A percentile compares a stretch with the other conserved stretches of the same genome.
Conservation (phyloP, 2,113 vertebrate genomes). For the Pardalotus punctatus region DNA sequence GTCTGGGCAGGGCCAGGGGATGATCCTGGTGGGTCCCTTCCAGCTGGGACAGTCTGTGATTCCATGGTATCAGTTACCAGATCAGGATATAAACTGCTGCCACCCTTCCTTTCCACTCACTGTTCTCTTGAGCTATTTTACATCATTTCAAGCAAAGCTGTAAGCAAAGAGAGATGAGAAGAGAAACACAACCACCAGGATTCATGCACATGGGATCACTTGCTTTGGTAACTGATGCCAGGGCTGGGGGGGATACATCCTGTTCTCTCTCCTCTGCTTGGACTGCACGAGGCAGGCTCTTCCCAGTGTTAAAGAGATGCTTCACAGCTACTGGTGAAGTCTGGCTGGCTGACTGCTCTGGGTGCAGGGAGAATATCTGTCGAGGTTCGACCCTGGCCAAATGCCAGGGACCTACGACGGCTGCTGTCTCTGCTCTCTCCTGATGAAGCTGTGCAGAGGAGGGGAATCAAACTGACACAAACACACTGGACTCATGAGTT, state of each 20-base stretch:
- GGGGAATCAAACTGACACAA: no score
- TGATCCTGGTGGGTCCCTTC: not conserved
- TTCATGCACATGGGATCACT: not conserved
- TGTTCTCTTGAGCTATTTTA: not conserved
- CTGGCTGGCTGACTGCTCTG: not conserved
- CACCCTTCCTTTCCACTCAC: not conserved
- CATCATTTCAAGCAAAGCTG: not conserved
- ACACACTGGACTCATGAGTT: no score
- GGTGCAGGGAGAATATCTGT: not conserved
- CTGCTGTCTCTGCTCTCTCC: no score
- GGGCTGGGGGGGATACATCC: not conserved
- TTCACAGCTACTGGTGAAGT: not conserved
- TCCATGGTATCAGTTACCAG: not conserved
- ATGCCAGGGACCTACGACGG: no score
- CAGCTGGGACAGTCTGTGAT: not conserved
- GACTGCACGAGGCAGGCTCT: not conserved
- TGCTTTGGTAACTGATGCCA: not conserved
- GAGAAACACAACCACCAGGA: not conserved
- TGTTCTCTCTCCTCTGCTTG: not conserved
- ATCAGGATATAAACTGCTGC: not conserved
- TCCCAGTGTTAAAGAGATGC: not conserved
- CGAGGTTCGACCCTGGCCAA: no score
- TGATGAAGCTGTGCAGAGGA: no score
- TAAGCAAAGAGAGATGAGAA: not conserved
- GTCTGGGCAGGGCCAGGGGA: not conserved